phyloP scores from a whole-genome alignment of 2,888 invertebrate species.

The Eremobia ochroleuca region DNA sequence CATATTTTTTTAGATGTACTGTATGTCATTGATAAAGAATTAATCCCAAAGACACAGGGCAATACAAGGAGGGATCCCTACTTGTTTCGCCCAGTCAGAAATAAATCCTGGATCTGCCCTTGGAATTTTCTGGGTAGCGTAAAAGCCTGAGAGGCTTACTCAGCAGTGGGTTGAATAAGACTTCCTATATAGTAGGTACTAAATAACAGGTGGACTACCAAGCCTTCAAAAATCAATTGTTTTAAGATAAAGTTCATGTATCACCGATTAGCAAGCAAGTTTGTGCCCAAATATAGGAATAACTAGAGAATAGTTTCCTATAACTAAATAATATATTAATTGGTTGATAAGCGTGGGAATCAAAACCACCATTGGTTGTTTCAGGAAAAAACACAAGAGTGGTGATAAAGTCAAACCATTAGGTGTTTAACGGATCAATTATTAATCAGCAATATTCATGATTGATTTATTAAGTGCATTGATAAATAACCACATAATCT shows the following conservation, averaged over 20 bases:
- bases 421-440: slow-evolving; percentile 18
- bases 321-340: background rate
- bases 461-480: slow-evolving; percentile 7
- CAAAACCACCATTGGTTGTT: background rate
- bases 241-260: background rate
- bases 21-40: background rate
- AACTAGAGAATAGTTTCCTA: slow-evolving; percentile 2
- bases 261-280: background rate
- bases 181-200: background rate
- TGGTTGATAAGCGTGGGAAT: slow-evolving; percentile 7
- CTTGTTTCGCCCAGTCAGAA: background rate
- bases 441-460: slow-evolving; percentile 7
- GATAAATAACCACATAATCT: slow-evolving; percentile 16
- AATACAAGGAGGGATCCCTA: background rate
- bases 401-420: slow-evolving; percentile 7
- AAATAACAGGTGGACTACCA: background rate
- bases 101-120: background rate
- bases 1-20: background rate
- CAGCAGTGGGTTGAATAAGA: background rate
- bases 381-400: slow-evolving; percentile 21
- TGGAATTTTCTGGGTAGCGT: background rate
- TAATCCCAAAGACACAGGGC: too few relatives aligned
- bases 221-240: background rate
- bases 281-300: background rate
- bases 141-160: background rate